phyloP scores from a whole-genome alignment of 2,888 invertebrate genomes.

The Scaptomyza cyrtandrae region DNA sequence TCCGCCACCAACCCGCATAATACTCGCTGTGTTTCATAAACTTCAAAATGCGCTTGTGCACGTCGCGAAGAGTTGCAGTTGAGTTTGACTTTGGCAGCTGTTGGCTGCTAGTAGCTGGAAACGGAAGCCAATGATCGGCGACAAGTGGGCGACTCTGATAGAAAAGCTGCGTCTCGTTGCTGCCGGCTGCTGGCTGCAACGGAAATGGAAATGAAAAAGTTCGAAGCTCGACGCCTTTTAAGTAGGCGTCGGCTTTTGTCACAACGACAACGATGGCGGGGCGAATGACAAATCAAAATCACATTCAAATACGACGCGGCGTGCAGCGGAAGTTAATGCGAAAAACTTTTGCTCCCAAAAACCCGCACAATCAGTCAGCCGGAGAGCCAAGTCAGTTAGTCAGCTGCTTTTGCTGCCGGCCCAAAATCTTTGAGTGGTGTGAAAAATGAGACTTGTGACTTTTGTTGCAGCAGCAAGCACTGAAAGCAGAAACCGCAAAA shows the following conservation, averaged over 20 bases:
- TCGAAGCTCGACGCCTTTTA: slow-evolving; percentile 44
- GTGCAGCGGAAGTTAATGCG: slow-evolving; percentile 79
- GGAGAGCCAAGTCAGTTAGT: not conserved
- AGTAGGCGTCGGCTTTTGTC: slow-evolving; percentile 79
- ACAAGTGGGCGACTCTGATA: slow-evolving; percentile 68
- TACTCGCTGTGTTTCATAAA: slow-evolving; percentile 78
- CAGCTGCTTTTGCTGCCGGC: slow-evolving; percentile 1
- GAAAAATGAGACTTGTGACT: slow-evolving; percentile 76
- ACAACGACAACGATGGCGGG: slow-evolving; percentile 46
- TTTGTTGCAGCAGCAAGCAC: slow-evolving; percentile 51
- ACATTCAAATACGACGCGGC: slow-evolving; percentile 81
- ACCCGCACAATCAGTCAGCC: slow-evolving; percentile 74
- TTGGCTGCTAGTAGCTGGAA: slow-evolving; percentile 42
- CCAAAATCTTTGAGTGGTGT: slow-evolving; percentile 44
- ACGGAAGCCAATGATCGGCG: slow-evolving; percentile 81
- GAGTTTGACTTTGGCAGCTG: slow-evolving; percentile 41
- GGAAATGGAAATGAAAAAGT: slow-evolving; percentile 66
- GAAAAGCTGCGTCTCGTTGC: slow-evolving; percentile 8
- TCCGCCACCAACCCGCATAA: not conserved
- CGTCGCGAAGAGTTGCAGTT: slow-evolving; percentile 59
- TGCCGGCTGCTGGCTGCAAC: slow-evolving; percentile 24
- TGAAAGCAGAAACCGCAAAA: slow-evolving; percentile 59
- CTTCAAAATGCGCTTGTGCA: slow-evolving; percentile 81
- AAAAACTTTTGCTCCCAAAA: slow-evolving; percentile 69
- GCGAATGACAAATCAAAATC: slow-evolving; percentile 81